Percentiles rank a stretch among this genome's conserved stretches.
Conservation (phyloP, 92 coral and sea anemone species). For the Zoanthus sansibaricus region DNA sequence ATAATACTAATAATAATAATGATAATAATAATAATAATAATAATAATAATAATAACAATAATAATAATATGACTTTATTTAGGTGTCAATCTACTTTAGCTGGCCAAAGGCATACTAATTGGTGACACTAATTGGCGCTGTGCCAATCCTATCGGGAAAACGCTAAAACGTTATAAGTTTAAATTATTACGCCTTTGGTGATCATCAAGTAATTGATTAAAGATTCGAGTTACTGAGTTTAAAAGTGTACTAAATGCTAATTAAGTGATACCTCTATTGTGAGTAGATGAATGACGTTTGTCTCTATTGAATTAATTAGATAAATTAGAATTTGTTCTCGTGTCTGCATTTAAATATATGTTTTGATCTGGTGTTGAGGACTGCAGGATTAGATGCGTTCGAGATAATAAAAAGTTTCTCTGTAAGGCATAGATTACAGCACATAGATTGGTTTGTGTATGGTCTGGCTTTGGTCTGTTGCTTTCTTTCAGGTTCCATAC, state of each 20-base stretch:
- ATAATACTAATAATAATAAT: no score
- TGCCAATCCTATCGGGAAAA: neutral
- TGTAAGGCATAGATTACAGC: neutral
- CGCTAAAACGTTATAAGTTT: neutral
- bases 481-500: no score
- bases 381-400: neutral
- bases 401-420: neutral
- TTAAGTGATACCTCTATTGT: constrained; percentile 8
- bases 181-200: neutral
- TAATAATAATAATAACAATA: no score
- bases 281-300: neutral
- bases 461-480: neutral
- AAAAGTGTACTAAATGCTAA: neutral
- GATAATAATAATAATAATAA: no score
- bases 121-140: no score
- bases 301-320: neutral
- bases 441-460: no score
- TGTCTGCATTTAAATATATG: neutral
- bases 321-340: neutral
- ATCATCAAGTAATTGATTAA: neutral
- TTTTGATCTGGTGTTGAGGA: no score
- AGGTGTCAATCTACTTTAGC: no score
- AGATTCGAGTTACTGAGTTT: neutral
- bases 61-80: no score
- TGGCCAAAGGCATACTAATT: no score